A percentile compares a stretch with the other conserved stretches of the same genome.
Evolutionary conservation across 2,797 vertebrate genomes (phyloP).

Genomic region (Passerculus sandwichensis): DNA sequence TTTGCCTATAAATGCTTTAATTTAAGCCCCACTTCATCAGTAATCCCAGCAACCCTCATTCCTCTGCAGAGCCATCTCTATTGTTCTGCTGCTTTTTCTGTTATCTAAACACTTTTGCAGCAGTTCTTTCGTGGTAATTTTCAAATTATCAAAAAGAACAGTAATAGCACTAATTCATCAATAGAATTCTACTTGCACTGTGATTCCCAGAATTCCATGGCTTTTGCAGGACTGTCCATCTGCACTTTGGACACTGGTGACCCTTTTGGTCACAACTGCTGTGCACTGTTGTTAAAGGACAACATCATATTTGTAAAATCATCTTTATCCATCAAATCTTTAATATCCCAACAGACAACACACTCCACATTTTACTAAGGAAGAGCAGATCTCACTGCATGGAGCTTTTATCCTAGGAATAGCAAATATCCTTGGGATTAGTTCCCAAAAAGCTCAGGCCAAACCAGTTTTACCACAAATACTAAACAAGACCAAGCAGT

Average conservation of each 20-base stretch:
- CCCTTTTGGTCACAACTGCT: neutral
- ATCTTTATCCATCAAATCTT: neutral
- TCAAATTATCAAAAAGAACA: neutral
- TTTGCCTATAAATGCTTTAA: neutral
- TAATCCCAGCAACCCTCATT: neutral
- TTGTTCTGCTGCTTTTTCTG: neutral
- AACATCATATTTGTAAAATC: neutral
- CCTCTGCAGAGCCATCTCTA: neutral
- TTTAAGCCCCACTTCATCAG: neutral
- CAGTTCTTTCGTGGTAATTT: neutral
- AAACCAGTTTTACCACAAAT: neutral
- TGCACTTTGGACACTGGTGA: neutral
- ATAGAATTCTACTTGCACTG: rapidly evolving
- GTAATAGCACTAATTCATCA: neutral
- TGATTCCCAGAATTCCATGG: neutral
- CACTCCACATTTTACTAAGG: neutral
- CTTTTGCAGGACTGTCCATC: neutral
- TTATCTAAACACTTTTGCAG: neutral
- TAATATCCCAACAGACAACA: neutral
- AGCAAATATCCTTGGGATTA: neutral
- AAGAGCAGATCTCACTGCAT: neutral
- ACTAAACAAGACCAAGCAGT: neutral
- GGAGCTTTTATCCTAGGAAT: neutral
- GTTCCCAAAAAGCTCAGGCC: neutral
- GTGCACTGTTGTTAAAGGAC: neutral